phyloP scores from a whole-genome alignment of 2,888 invertebrate genomes.

The Acanthosoma haemorrhoidale region DNA sequence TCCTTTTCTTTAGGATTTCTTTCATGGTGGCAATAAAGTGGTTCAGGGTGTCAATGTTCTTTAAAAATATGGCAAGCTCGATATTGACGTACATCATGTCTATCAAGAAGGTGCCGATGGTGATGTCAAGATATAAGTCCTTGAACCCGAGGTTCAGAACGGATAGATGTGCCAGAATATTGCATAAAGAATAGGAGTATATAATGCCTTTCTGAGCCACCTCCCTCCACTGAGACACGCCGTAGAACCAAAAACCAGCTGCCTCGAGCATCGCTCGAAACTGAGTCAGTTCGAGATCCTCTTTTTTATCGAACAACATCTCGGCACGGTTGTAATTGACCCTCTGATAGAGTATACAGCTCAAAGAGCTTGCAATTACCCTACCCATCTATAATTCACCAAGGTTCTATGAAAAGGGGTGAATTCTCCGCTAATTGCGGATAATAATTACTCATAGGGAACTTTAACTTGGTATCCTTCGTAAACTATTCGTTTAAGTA shows the following conservation, averaged over 20 bases:
- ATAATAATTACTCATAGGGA: too few relatives aligned
- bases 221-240: not conserved
- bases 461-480: too few relatives aligned
- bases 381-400: too few relatives aligned
- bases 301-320: not conserved
- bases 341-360: too few relatives aligned
- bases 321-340: too few relatives aligned
- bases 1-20: not conserved
- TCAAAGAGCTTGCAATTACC: too few relatives aligned
- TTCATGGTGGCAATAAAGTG: not conserved
- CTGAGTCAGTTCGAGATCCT: not conserved
- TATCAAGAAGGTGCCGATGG: not conserved
- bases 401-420: too few relatives aligned
- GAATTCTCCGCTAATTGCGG: too few relatives aligned
- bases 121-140: not conserved
- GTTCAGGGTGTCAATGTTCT: not conserved
- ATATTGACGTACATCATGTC: not conserved
- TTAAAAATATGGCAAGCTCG: not conserved
- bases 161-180: not conserved
- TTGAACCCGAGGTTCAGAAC: not conserved
- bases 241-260: not conserved
- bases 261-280: not conserved
- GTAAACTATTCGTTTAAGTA: too few relatives aligned
- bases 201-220: not conserved
- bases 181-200: not conserved